phyloP scores from a whole-genome alignment of 2,888 invertebrate species.

The Drosophila bunnanda region DNA sequence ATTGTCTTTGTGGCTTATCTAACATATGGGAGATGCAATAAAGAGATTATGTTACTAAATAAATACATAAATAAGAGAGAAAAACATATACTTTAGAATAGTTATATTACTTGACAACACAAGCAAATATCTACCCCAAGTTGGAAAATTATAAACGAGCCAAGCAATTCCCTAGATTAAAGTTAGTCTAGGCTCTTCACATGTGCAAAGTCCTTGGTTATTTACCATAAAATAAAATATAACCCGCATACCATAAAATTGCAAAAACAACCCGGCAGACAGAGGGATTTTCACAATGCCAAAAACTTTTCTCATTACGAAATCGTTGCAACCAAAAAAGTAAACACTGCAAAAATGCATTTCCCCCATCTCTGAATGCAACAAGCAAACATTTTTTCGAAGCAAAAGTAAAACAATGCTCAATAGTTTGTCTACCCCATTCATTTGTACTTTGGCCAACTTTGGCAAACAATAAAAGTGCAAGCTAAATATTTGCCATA shows the following conservation, averaged over 20 bases:
- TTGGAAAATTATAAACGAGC: neutral
- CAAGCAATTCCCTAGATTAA: neutral
- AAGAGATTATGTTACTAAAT: neutral
- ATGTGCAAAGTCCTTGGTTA: slow-evolving; percentile 4
- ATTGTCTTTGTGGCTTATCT: neutral
- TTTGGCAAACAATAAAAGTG: slow-evolving; percentile 57
- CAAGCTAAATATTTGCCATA: slow-evolving; percentile 63
- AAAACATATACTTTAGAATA: neutral
- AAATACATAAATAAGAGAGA: neutral
- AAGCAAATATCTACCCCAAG: neutral
- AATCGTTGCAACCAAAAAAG: slow-evolving; percentile 49
- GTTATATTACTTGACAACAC: neutral
- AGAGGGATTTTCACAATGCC: slow-evolving; percentile 43
- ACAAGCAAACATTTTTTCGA: slow-evolving; percentile 67
- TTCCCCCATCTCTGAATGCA: slow-evolving; percentile 27
- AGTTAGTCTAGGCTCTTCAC: neutral
- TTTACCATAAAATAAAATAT: neutral
- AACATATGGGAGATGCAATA: neutral
- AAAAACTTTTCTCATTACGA: slow-evolving; percentile 71
- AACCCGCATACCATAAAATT: slow-evolving; percentile 21
- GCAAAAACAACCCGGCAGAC: slow-evolving; percentile 40
- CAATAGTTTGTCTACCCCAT: slow-evolving; percentile 53
- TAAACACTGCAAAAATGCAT: slow-evolving; percentile 16
- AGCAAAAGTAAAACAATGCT: slow-evolving; percentile 62
- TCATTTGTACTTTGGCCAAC: slow-evolving; percentile 42